Percentiles rank a stretch among this genome's conserved stretches.
Evolutionary conservation across 2,797 vertebrate species (phyloP).

Genomic region (Poeciliopsis infans): DNA sequence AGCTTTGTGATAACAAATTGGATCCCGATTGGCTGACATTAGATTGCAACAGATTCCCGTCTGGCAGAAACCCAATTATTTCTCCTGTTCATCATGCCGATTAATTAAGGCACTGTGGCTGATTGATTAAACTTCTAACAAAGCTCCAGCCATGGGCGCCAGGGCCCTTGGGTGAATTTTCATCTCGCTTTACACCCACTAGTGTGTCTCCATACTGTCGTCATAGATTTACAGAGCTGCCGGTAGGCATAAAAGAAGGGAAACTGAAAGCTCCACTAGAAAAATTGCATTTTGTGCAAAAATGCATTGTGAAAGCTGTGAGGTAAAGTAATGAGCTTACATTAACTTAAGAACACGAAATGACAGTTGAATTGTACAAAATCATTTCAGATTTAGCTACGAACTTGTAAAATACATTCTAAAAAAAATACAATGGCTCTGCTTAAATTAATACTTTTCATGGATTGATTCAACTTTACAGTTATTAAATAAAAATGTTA

Average conservation of each 20-base stretch:
- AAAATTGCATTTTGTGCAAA: not conserved
- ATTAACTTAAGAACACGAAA: not conserved
- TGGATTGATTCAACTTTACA: not conserved
- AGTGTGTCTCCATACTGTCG: conserved; percentile 42
- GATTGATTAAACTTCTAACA: conserved; percentile 76
- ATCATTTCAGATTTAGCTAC: not conserved
- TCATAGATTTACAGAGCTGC: conserved; percentile 39
- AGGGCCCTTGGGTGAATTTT: conserved; percentile 50
- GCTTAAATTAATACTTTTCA: not conserved
- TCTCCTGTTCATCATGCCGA: conserved; percentile 73
- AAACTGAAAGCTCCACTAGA: conserved; percentile 29
- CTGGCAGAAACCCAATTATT: conserved; percentile 78
- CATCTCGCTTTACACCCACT: conserved; percentile 46
- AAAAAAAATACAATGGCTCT: not conserved
- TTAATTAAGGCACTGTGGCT: conserved; percentile 74
- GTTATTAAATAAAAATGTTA: not conserved
- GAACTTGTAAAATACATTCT: not conserved
- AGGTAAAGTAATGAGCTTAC: not conserved
- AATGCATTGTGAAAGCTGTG: not conserved
- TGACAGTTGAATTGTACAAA: not conserved
- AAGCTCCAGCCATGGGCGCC: conserved; percentile 52
- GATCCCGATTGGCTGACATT: conserved; percentile 65
- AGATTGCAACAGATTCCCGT: conserved; percentile 71
- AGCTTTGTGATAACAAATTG: conserved; percentile 60
- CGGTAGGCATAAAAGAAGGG: conserved; percentile 2